Evolutionary conservation across 1,140 invertebrate species (phyloP).

Genomic region (Megathymus violae): DNA sequence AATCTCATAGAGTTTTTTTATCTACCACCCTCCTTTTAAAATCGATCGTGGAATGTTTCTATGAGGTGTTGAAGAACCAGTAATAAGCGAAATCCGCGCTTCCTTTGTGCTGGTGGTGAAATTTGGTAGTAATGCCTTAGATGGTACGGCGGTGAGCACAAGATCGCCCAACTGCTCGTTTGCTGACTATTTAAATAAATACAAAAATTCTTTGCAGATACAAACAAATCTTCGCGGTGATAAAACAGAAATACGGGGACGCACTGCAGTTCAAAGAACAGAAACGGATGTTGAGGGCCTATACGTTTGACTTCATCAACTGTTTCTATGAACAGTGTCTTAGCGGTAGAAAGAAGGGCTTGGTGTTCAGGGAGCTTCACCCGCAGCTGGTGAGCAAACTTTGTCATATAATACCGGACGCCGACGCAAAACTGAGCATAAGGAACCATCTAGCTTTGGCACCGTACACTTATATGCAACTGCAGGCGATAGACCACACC

Average conservation of each 20-base stretch:
- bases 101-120: too few relatives aligned
- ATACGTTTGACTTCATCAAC: slow-evolving; percentile 61
- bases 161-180: too few relatives aligned
- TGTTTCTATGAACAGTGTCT: slow-evolving; percentile 71
- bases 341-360: too few relatives aligned
- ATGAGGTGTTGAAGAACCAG: too few relatives aligned
- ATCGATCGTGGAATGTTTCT: too few relatives aligned
- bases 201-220: slow-evolving; percentile 49
- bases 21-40: too few relatives aligned
- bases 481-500: slow-evolving; percentile 44
- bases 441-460: slow-evolving; percentile 73
- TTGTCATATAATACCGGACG: slow-evolving; percentile 53
- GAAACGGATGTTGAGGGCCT: slow-evolving; percentile 52
- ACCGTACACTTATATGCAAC: slow-evolving; percentile 63
- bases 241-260: slow-evolving; percentile 47
- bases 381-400: slow-evolving; percentile 61
- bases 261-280: slow-evolving; percentile 43
- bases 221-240: slow-evolving; percentile 50
- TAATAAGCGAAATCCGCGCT: too few relatives aligned
- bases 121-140: too few relatives aligned
- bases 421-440: slow-evolving; percentile 60
- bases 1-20: too few relatives aligned
- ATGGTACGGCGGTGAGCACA: too few relatives aligned
- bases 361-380: slow-evolving; percentile 60
- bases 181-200: too few relatives aligned